These are phyloP conservation scores for Drosophila hamatofila DNA, from an alignment of 2,888 invertebrate genomes.

Conservation along the genomic window DNA sequence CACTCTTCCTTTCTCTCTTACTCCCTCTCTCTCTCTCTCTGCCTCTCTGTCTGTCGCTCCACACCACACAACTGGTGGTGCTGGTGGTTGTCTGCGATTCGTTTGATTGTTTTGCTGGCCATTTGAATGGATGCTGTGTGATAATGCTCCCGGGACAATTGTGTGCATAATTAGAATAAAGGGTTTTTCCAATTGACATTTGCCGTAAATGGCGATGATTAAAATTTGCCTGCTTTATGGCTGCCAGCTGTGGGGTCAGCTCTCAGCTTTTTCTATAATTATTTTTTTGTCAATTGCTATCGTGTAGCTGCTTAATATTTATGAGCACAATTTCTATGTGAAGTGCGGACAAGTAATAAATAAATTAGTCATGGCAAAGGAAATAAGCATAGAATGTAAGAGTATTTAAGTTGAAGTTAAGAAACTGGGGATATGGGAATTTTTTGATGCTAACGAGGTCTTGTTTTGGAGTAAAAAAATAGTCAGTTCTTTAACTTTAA, in stretches of 20 bases:
- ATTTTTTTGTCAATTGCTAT: neutral
- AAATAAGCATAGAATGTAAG: neutral
- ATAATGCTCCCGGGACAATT: slow-evolving; percentile 75
- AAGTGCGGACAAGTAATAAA: neutral
- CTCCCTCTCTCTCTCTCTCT: neutral
- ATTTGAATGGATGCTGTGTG: slow-evolving; percentile 8
- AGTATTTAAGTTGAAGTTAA: neutral
- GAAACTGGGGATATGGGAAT: no score
- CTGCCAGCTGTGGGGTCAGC: slow-evolving; percentile 13
- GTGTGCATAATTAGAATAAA: slow-evolving; percentile 78
- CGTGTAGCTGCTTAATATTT: neutral
- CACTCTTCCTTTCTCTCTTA: neutral
- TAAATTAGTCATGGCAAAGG: neutral
- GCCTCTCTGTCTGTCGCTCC: neutral
- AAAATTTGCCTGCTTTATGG: slow-evolving; percentile 38
- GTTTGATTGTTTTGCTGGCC: slow-evolving; percentile 38
- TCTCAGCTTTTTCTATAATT: slow-evolving; percentile 14
- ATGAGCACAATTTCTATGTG: neutral
- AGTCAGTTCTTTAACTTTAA: no score
- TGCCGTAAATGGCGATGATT: slow-evolving; percentile 62
- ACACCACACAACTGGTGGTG: slow-evolving; percentile 36
- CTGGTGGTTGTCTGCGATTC: slow-evolving; percentile 60
- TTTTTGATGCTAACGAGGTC: no score
- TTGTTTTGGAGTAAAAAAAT: no score
- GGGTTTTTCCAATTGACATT: slow-evolving; percentile 70